Evolutionary conservation across 2,113 vertebrate genomes (phyloP).

Genomic region (Antigone vipio): DNA sequence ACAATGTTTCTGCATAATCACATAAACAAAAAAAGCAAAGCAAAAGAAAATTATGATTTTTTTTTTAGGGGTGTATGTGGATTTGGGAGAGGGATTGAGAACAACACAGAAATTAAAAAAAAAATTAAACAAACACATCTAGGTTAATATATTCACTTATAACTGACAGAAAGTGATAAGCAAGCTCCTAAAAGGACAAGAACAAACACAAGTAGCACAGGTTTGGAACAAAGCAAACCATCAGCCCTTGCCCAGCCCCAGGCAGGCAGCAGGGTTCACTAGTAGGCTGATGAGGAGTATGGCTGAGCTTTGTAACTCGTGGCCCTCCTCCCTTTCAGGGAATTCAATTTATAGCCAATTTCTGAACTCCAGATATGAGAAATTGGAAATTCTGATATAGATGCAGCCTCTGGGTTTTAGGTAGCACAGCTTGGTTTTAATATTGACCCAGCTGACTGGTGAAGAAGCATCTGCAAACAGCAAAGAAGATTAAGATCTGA

Average conservation of each 20-base stretch:
- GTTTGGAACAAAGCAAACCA: not conserved
- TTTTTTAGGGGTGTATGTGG: not conserved
- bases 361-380: not conserved
- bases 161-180: not conserved
- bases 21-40: not conserved
- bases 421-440: not conserved
- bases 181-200: not conserved
- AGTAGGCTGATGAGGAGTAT: not conserved
- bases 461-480: not conserved
- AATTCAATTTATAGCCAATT: not conserved
- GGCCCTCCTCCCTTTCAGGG: not conserved
- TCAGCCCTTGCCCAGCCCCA: not conserved
- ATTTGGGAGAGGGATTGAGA: not conserved
- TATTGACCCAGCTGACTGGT: not conserved
- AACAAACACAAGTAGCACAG: not conserved
- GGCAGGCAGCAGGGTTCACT: not conserved
- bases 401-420: not conserved
- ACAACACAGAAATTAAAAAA: not conserved
- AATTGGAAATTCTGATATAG: not conserved
- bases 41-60: not conserved
- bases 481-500: slow-evolving; percentile 6
- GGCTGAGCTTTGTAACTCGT: not conserved
- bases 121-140: not conserved
- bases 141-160: not conserved
- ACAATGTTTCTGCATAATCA: not conserved